Percentiles rank a stretch among this genome's conserved stretches.
Conservation (phyloP, 2,113 vertebrate genomes). For the Herpetotheres cachinnans region DNA sequence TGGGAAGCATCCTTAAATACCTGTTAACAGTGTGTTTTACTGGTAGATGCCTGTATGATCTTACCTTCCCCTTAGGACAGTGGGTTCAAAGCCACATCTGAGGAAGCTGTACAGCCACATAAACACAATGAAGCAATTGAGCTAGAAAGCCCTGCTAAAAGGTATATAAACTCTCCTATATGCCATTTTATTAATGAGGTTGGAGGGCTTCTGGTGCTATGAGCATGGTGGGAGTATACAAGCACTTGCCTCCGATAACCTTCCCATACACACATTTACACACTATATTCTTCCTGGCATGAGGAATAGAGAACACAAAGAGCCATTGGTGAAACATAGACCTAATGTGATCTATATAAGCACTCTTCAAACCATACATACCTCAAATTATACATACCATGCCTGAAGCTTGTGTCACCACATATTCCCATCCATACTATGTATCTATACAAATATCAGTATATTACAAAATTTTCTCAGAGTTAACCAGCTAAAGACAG, state of each 20-base stretch:
- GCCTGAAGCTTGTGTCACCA: not conserved
- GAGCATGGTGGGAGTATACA: not conserved
- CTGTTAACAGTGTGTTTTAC: not conserved
- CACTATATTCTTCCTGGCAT: not conserved
- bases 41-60: too few species aligned
- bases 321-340: not conserved
- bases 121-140: not conserved
- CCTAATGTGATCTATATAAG: not conserved
- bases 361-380: not conserved
- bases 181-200: not conserved
- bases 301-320: not conserved
- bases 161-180: not conserved
- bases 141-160: not conserved
- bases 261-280: not conserved
- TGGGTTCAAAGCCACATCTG: not conserved
- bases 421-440: too few species aligned
- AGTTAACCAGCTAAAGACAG: not conserved
- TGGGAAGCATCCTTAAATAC: not conserved
- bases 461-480: not conserved
- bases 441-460: not conserved
- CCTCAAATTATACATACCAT: not conserved
- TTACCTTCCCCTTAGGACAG: not conserved
- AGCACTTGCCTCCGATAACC: not conserved
- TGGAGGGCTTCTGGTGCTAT: not conserved
- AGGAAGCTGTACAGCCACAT: not conserved